Percentiles rank a stretch among this genome's conserved stretches.
Conservation (phyloP, 2,797 vertebrate species). For the Micrastur ruficollis region DNA sequence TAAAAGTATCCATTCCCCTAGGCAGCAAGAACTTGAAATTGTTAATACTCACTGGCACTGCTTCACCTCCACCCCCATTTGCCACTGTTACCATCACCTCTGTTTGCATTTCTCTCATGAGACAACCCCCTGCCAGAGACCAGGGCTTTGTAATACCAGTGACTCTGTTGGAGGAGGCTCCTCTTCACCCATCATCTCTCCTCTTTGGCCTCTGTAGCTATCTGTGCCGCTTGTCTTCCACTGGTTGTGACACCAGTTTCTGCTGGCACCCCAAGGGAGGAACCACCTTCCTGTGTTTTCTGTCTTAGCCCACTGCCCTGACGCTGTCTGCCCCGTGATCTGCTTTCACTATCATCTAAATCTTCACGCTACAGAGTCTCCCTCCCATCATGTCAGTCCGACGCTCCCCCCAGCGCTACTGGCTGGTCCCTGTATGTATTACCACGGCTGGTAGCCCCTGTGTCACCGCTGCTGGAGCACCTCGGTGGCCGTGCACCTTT, state of each 20-base stretch:
- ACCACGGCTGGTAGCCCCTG: accelerated
- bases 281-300: not conserved
- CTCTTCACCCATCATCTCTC: not conserved
- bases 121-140: not conserved
- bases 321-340: accelerated
- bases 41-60: not conserved
- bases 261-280: not conserved
- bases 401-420: accelerated
- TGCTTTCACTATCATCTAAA: accelerated
- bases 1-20: not conserved
- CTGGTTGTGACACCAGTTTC: not conserved
- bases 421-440: not conserved
- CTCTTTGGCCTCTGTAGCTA: not conserved
- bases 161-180: not conserved
- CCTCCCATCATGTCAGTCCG: not conserved
- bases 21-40: not conserved
- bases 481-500: too few species aligned
- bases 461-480: not conserved
- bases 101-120: not conserved
- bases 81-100: not conserved
- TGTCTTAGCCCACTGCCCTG: not conserved
- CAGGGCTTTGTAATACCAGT: not conserved
- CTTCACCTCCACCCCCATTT: not conserved
- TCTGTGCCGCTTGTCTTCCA: not conserved
- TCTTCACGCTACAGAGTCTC: not conserved